These are phyloP conservation scores for Syngnathus floridae DNA, from an alignment of 2,113 vertebrate species.

Conservation along the genomic window DNA sequence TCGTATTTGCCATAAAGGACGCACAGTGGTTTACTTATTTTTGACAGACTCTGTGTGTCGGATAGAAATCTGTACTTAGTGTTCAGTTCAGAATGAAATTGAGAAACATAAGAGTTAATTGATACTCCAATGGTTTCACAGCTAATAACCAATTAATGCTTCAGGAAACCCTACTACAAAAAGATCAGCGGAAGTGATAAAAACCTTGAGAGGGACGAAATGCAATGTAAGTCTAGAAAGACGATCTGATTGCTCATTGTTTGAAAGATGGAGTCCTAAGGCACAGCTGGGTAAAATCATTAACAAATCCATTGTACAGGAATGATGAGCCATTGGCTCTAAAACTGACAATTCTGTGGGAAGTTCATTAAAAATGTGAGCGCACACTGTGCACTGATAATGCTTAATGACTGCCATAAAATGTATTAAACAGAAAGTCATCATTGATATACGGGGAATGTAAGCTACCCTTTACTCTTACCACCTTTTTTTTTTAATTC, in stretches of 20 bases:
- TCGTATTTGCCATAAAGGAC: not conserved
- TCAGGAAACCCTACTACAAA: conserved; percentile 19
- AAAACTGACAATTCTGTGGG: conserved; percentile 14
- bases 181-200: conserved; percentile 17
- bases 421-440: conserved; percentile 19
- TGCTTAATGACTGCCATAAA: conserved; percentile 26
- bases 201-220: conserved; percentile 12
- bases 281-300: conserved; percentile 45
- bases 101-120: not conserved
- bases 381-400: conserved; percentile 17
- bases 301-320: conserved; percentile 25
- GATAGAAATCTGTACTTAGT: not conserved
- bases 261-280: conserved; percentile 31
- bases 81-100: conserved; percentile 4
- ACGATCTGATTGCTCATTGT: conserved; percentile 27
- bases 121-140: conserved; percentile 18
- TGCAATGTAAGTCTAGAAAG: conserved; percentile 10
- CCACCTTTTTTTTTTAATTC: not conserved
- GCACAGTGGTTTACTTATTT: not conserved
- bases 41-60: not conserved
- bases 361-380: conserved; percentile 39
- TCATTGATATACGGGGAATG: conserved; percentile 19
- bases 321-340: conserved; percentile 9
- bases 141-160: conserved; percentile 20
- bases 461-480: not conserved